Evolutionary conservation across 2,888 invertebrate species (phyloP).

Genomic region (Drosophila affinis): DNA sequence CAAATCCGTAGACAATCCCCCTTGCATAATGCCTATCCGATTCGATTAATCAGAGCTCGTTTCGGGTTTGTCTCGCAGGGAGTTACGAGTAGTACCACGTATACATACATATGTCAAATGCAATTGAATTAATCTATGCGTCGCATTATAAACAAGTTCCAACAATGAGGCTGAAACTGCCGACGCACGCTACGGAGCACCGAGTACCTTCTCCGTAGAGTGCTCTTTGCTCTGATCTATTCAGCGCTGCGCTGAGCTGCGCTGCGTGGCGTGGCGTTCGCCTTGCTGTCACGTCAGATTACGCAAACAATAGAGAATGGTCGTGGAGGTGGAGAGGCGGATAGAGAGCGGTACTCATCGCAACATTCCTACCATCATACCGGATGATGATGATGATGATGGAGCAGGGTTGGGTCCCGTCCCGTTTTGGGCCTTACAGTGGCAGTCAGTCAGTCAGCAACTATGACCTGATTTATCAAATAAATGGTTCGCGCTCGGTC

Average conservation of each 20-base stretch:
- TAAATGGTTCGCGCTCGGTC: slow-evolving; percentile 62
- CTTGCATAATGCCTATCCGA: slow-evolving; percentile 32
- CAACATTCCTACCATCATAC: slow-evolving; percentile 31
- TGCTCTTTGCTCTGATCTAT: slow-evolving; percentile 14
- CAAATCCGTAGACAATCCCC: slow-evolving; percentile 20
- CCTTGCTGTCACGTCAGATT: slow-evolving; percentile 72
- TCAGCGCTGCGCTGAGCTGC: slow-evolving; percentile 28
- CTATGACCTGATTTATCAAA: slow-evolving; percentile 77
- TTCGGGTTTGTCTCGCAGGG: slow-evolving; percentile 18
- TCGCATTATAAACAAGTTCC: slow-evolving; percentile 40
- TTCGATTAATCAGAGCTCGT: slow-evolving; percentile 52
- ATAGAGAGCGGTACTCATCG: slow-evolving; percentile 20
- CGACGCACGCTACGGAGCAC: slow-evolving; percentile 55
- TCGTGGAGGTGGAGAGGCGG: not conserved
- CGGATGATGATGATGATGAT: slow-evolving; percentile 6
- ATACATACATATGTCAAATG: slow-evolving; percentile 26
- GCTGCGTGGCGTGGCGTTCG: slow-evolving; percentile 46
- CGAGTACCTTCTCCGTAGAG: not conserved
- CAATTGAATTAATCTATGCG: slow-evolving; percentile 66
- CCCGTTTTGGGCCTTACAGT: slow-evolving; percentile 30
- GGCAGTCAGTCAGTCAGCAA: slow-evolving; percentile 60
- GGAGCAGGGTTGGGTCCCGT: slow-evolving; percentile 15
- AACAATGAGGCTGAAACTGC: slow-evolving; percentile 34
- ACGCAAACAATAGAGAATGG: slow-evolving; percentile 62
- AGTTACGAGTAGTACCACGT: slow-evolving; percentile 7